Base-by-base conservation (phyloP, 2,113 vertebrate species). In the Lycaon pictus region DNA sequence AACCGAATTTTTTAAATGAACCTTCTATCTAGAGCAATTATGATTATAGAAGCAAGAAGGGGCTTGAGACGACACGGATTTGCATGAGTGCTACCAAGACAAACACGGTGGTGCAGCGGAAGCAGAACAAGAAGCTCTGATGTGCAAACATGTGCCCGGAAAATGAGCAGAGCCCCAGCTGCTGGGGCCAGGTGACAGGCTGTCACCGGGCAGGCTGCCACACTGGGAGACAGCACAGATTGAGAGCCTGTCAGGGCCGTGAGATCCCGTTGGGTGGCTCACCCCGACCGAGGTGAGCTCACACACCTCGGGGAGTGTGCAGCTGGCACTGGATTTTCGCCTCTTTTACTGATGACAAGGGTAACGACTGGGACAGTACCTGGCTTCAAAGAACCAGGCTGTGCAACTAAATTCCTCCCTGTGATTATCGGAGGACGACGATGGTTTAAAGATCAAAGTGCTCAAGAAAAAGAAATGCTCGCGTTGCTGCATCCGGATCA, bases 291-390 rank as follows among this genome's bases (percentile, higher is more conserved):
- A 43, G 43, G 43, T 43, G 43, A 43, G 62, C 53, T n/a, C 16
- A 37, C 79, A 27, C 22, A 11, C 60, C 2, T 0, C 0, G 0
- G 77, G 0, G 22, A 67, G 58, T 12, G 1, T 2, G 55, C 0
- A 2, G 65, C 22, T 17, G 15, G 56, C 0, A 27, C 16, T 17
- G 19, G 71, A 12, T 19, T 37, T 19, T 6, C 58, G 55, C 20
- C 1, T 53, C 53, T 60, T 53, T 77, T 76, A 29, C 35, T 77
- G 90, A 85, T 4, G 9, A 35, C 27, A 79, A 48, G 60, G n/a
- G 11, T 3, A 58, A 1, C 0, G 5, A 37, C 35, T 17, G 76
- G 15, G 81, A 56, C 29, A 7, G n/a, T 4, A 7, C 81, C 79
- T 29, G 69, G 63, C 77, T 90, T 86, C 51, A 17, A 22, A 95